Evolutionary conservation across 2,113 vertebrate species (phyloP).

Genomic region (Burhinus bistriatus): DNA sequence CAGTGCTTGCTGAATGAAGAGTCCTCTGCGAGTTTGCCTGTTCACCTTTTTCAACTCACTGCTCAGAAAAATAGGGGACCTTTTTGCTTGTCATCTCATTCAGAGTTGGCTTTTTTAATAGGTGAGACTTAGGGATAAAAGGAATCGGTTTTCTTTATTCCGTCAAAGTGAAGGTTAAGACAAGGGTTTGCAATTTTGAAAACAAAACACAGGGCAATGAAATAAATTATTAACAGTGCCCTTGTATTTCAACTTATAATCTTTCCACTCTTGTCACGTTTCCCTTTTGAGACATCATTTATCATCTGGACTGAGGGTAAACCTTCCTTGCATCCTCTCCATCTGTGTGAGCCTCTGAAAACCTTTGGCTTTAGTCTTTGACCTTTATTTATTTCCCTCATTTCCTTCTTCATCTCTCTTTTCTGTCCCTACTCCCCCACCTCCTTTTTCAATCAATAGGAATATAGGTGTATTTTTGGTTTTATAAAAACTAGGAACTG

Average conservation of each 20-base stretch:
- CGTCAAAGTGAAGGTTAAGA: constrained; percentile 32
- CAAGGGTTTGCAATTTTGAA: background rate
- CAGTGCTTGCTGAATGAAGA: background rate
- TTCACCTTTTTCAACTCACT: background rate
- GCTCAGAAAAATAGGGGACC: background rate
- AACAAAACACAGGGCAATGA: background rate
- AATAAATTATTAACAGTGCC: constrained; percentile 38
- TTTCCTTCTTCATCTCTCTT: background rate
- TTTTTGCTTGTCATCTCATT: background rate
- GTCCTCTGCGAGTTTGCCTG: background rate
- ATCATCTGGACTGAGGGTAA: background rate
- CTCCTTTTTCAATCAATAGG: background rate
- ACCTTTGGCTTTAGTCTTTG: background rate
- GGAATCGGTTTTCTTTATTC: constrained; percentile 18
- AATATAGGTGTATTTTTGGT: background rate
- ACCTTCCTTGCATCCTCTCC: background rate
- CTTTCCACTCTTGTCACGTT: background rate
- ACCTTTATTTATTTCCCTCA: background rate
- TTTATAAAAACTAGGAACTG: background rate
- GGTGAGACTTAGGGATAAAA: background rate
- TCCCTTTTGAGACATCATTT: background rate
- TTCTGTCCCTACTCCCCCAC: background rate
- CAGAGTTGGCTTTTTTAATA: background rate
- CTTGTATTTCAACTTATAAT: constrained; percentile 17
- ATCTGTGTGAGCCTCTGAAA: background rate